A percentile compares a stretch with the other conserved stretches of the same genome.
Evolutionary conservation across 2,888 invertebrate species (phyloP).

Genomic region (Osedax frankpressi): DNA sequence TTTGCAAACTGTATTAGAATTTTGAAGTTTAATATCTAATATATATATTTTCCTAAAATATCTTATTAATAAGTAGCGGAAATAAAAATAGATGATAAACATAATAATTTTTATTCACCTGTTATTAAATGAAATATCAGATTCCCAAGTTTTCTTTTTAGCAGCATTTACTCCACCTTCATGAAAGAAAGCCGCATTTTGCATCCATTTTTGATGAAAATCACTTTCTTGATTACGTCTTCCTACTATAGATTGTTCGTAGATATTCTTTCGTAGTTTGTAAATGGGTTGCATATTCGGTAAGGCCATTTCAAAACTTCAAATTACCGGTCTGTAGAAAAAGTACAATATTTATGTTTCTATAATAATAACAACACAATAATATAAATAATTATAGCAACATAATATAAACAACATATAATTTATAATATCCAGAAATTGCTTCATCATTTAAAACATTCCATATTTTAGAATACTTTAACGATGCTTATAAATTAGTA

Average conservation of each 20-base stretch:
- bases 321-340: no score
- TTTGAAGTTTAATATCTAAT: no score
- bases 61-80: no score
- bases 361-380: no score
- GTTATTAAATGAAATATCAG: slow-evolving; percentile 34
- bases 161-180: slow-evolving; percentile 36
- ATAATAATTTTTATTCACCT: slow-evolving; percentile 29
- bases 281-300: slow-evolving; percentile 38
- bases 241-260: slow-evolving; percentile 39
- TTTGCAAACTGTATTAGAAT: background rate
- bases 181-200: slow-evolving; percentile 37
- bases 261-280: slow-evolving; percentile 38
- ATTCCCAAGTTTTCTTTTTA: slow-evolving; percentile 41
- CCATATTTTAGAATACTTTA: no score
- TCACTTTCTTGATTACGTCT: slow-evolving; percentile 36
- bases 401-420: no score
- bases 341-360: no score
- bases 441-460: no score
- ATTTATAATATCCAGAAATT: no score
- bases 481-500: no score
- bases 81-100: background rate
- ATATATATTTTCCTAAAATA: no score
- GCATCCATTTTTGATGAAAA: slow-evolving; percentile 37
- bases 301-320: slow-evolving; percentile 43
- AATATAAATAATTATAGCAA: no score